phyloP scores from a whole-genome alignment of 2,888 invertebrate genomes.

The Drosophila merina region DNA sequence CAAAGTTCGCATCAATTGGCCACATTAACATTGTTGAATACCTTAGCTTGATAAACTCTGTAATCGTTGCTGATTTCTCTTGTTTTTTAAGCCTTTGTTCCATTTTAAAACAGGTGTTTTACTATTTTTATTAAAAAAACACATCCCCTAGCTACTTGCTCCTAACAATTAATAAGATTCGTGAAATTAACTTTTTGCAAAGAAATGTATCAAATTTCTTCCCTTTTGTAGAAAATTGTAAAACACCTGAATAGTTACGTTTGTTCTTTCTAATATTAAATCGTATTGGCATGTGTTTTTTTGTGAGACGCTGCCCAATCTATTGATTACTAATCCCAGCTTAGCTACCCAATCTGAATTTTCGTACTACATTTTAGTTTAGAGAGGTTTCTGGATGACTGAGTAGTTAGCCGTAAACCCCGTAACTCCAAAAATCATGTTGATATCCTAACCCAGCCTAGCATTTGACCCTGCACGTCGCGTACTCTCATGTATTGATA shows the following conservation, averaged over 20 bases:
- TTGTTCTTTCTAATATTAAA: constrained; percentile 5
- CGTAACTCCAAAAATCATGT: constrained; percentile 32
- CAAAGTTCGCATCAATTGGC: constrained; percentile 72
- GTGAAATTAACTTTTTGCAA: no score
- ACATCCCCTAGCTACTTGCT: no score
- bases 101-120: constrained; percentile 20
- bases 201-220: no score
- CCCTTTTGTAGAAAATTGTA: not conserved
- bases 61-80: constrained; percentile 39
- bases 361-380: not conserved
- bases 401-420: constrained; percentile 15
- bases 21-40: constrained; percentile 34
- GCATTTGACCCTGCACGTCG: constrained; percentile 49
- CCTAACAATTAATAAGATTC: no score
- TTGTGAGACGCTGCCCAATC: constrained; percentile 17
- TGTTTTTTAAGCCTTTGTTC: constrained; percentile 5
- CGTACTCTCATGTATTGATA: constrained; percentile 7
- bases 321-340: constrained; percentile 34
- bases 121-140: constrained; percentile 2
- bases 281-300: constrained; percentile 33
- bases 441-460: constrained; percentile 32
- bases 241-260: constrained; percentile 16
- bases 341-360: constrained; percentile 19
- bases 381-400: constrained; percentile 11
- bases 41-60: constrained; percentile 48